phyloP scores from a whole-genome alignment of 92 coral and sea anemone species.

The Diadumene lineata region DNA sequence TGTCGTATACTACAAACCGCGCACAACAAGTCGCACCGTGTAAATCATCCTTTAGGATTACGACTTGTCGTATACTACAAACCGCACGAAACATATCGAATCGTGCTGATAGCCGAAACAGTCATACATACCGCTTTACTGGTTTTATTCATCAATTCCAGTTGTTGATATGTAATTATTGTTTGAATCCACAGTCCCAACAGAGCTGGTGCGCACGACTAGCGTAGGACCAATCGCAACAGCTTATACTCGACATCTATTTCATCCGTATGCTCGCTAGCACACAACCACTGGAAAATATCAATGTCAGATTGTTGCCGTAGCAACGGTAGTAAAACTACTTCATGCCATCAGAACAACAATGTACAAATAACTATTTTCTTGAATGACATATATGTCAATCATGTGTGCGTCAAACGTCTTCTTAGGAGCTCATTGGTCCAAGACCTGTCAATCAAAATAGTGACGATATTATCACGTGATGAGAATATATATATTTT shows the following conservation, averaged over 20 bases:
- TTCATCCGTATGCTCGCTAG: slow-evolving; percentile 93
- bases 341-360: background rate
- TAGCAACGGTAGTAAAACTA: slow-evolving; percentile 22
- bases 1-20: too few relatives aligned
- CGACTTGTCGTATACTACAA: too few relatives aligned
- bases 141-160: background rate
- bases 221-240: slow-evolving; percentile 65
- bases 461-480: background rate
- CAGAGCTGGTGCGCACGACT: slow-evolving; percentile 64
- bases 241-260: slow-evolving; percentile 65
- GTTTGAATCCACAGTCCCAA: slow-evolving; percentile 26
- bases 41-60: too few relatives aligned
- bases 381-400: slow-evolving; percentile 8
- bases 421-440: slow-evolving; percentile 26
- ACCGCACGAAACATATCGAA: too few relatives aligned
- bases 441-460: slow-evolving; percentile 25
- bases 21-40: too few relatives aligned
- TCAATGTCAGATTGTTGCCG: slow-evolving; percentile 2
- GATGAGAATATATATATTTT: slow-evolving; percentile 12
- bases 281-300: slow-evolving; percentile 1
- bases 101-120: background rate
- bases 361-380: slow-evolving; percentile 39
- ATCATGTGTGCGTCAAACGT: slow-evolving; percentile 18
- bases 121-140: background rate
- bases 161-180: background rate